Evolutionary conservation across 1,140 invertebrate genomes (phyloP), one percentile per base, ranked within the genome.

Genomic region (Zaprionus africanus): DNA sequence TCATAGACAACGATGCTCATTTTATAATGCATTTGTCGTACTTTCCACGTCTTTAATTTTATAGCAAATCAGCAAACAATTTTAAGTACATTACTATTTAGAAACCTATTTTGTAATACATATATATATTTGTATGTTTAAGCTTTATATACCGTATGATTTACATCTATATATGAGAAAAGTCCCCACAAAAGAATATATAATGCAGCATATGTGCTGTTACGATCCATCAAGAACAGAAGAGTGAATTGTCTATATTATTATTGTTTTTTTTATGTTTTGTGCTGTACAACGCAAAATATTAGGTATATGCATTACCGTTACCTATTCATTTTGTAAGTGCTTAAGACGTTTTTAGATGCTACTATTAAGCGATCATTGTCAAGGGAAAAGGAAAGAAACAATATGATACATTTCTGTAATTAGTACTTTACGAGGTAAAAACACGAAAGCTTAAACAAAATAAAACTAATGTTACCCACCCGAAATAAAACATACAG

Each of bases 391-490:
- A 53, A 71, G 69, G 49, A 87, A 76, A 74, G 41, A 43, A 77
- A 72, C 43, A 56, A 64, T 74, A 53, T 46, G 22, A 24, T 59
- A 66, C 41, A 81, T 51, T 68, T 65, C 70, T 87, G 84, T 87
- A 87, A 78, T 75, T 84, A 88, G 80, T 65, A 76, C 57, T 58
- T 83, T 87, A 49, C 67, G 59, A 67, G 70, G 59, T 34, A 61
- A 69, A 74, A 69, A 63, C 46, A 63, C 46, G 43, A 67, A 77
- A 64, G 51, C 51, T 51, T 60, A 67, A 56, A 53, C 64, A 65
- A 72, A 85, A 85, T 85, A 86, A 85, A 85, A 65, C 56, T 70
- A 82, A 79, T 81, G 78, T 81, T 90, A 87, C 84, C 84, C 81
- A 88, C 84, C 84, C 60, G 58, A 83, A 83, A 67, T 43, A 58